Evolutionary conservation across 2,113 vertebrate genomes (phyloP).

Genomic region (Terrapene triunguis): DNA sequence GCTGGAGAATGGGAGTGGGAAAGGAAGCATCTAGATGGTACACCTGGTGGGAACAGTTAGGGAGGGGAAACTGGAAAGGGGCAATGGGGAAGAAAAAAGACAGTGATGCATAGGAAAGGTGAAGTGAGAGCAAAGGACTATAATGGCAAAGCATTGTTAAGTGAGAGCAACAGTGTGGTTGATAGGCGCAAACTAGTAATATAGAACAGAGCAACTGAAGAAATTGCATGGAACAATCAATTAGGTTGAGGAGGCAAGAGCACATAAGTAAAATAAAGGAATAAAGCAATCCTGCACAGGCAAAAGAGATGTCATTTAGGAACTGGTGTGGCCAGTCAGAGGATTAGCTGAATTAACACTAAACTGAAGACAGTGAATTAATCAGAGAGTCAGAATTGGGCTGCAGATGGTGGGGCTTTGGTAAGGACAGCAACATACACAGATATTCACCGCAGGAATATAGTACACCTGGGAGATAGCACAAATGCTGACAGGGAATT

Average conservation of each 20-base stretch:
- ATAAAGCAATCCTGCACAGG: background rate
- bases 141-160: background rate
- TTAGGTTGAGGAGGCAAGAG: background rate
- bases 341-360: background rate
- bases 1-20: too few relatives aligned
- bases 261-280: background rate
- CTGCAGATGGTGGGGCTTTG: background rate
- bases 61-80: too few relatives aligned
- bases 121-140: background rate
- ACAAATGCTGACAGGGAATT: background rate
- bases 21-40: too few relatives aligned
- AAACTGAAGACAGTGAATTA: background rate
- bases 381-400: background rate
- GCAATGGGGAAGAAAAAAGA: background rate
- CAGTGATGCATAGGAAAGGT: background rate
- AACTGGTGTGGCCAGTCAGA: background rate
- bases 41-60: too few relatives aligned
- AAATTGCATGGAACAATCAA: background rate
- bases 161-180: background rate
- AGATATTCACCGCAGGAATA: background rate
- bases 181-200: background rate
- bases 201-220: background rate
- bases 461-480: background rate
- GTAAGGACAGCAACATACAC: background rate
- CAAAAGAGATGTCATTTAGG: background rate